Conservation (phyloP, 2,113 vertebrate species). For the Sylvietta virens region DNA sequence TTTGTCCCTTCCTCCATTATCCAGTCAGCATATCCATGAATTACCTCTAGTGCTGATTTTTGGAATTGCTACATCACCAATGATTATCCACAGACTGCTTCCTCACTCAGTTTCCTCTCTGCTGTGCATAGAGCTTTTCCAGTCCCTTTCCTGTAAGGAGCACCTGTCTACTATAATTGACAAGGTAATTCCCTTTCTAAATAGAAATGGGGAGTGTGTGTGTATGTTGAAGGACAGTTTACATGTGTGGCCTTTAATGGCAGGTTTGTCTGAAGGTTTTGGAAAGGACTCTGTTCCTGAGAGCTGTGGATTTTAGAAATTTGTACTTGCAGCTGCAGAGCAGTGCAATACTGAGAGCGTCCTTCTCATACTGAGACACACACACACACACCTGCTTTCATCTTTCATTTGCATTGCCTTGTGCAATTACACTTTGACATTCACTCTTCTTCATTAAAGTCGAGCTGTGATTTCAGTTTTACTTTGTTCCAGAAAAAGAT, state of each 20-base stretch:
- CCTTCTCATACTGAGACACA: neutral
- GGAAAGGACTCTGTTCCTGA: neutral
- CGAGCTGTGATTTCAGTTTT: neutral
- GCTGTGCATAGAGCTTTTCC: constrained; percentile 94
- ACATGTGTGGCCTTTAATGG: neutral
- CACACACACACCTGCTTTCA: neutral
- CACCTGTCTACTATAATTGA: constrained; percentile 89
- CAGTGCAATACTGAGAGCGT: neutral
- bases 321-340: neutral
- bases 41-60: constrained; percentile 91
- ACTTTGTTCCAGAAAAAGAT: neutral
- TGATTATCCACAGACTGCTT: constrained; percentile 89
- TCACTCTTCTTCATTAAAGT: neutral
- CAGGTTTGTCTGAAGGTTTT: neutral
- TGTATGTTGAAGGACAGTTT: neutral
- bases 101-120: constrained; percentile 92
- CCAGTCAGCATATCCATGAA: constrained; percentile 83
- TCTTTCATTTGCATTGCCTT: neutral
- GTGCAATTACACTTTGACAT: neutral
- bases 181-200: constrained; percentile 78
- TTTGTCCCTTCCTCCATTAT: neutral
- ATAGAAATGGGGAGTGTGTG: neutral
- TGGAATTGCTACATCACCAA: constrained; percentile 92
- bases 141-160: constrained; percentile 90
- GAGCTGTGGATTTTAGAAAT: neutral